Evolutionary conservation across 1,140 invertebrate species (phyloP), one percentile per base, ranked within the genome.

Genomic region (Neuroterus valhalla): DNA sequence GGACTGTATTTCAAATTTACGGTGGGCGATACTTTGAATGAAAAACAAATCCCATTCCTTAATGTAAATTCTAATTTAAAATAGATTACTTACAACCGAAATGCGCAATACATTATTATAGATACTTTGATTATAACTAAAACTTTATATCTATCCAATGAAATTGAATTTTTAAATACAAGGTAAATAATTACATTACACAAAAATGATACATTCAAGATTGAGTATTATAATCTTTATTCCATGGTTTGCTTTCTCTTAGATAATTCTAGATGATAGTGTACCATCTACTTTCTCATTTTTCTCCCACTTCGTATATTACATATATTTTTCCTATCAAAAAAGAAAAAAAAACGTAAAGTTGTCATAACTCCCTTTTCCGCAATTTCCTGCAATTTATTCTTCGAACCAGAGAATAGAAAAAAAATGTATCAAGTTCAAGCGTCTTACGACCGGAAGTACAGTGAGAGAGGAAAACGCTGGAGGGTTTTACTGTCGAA

Each of bases 251-350:
- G 21, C 11, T 26, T 21, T n/a, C 4, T 62, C 12, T 8, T 2
- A 12, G n/a, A 62, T 62, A 23, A 17, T n/a, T 62, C 15, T n/a
- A 38, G 55, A 62, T 62, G 55, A 62, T 38, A 62, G 31, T 31
- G 26, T 31, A 31, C 26, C 55, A 62, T 62, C 23, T 31, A 38
- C 26, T 62, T 62, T 62, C 23, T 31, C 14, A 31, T 62, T 62
- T 31, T 6, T 62, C 14, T 62, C 23, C 12, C 55, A 31, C 55
- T 31, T 62, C 23, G 55, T 62, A 62, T 31, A 62, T 62, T 62
- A 62, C 55, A 62, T 6, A 26, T 23, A 62, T 62, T 31, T 62
- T 23, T 62, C 17, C 21, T 23, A n/a, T 31, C 21, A 55, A 55
- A 8, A 31, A 55, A 21, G 31, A 62, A 3, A 31, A 38, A 38